Conservation (phyloP, 2,113 vertebrate species). For the Platanista minor region DNA sequence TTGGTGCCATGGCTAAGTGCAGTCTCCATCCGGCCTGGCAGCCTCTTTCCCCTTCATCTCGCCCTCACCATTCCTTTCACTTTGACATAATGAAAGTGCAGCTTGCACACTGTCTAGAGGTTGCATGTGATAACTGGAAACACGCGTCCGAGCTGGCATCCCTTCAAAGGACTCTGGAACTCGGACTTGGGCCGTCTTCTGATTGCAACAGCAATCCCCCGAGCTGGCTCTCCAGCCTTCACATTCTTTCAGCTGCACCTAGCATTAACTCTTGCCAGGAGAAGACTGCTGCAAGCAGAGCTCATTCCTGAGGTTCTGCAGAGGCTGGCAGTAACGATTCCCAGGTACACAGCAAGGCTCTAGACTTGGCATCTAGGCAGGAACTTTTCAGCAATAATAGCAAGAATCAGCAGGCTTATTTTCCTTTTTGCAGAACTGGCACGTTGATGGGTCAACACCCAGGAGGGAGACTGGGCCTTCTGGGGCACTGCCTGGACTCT, state of each 20-base stretch:
- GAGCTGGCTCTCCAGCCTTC: constrained; percentile 20
- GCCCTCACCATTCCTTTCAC: constrained; percentile 53
- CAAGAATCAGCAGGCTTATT: not conserved
- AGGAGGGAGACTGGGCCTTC: not conserved
- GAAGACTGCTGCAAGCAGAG: not conserved
- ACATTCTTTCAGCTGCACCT: constrained; percentile 65
- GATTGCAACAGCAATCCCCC: constrained; percentile 65
- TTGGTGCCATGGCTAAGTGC: not conserved
- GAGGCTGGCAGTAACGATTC: not conserved
- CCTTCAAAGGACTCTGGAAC: constrained; percentile 71
- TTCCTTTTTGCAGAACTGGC: not conserved
- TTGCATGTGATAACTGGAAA: constrained; percentile 72
- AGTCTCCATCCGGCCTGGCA: not conserved
- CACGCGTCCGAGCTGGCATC: constrained; percentile 67
- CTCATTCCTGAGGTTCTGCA: not conserved
- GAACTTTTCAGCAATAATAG: not conserved
- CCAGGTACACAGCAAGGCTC: not conserved
- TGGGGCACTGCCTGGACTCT: not conserved
- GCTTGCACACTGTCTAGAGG: constrained; percentile 63
- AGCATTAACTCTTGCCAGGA: constrained; percentile 58
- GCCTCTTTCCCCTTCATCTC: constrained; percentile 41
- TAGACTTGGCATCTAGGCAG: not conserved
- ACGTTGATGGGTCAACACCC: not conserved
- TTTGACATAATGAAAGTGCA: constrained; percentile 71
- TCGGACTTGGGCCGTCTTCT: constrained; percentile 62